Evolutionary conservation across 2,113 vertebrate species (phyloP).

Genomic region (Panurus biarmicus): DNA sequence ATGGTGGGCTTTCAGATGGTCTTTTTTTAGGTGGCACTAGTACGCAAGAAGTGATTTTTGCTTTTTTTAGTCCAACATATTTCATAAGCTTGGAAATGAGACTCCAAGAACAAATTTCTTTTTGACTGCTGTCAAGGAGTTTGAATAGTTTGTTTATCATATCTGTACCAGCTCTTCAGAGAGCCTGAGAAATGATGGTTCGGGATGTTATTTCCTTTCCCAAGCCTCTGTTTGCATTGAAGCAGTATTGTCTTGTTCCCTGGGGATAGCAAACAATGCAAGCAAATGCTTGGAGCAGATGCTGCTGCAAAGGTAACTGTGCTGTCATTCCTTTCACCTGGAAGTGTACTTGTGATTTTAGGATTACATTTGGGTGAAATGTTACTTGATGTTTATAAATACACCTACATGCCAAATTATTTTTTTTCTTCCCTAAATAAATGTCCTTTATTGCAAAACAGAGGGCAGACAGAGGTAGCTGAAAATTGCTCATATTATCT

Average conservation of each 20-base stretch:
- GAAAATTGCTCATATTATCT: neutral
- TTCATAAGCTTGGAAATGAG: neutral
- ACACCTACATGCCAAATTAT: neutral
- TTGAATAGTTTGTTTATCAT: neutral
- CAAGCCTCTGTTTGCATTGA: neutral
- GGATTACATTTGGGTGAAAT: neutral
- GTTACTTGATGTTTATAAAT: neutral
- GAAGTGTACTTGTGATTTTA: neutral
- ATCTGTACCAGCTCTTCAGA: neutral
- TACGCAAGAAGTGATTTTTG: neutral
- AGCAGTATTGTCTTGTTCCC: neutral
- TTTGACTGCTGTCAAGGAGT: neutral
- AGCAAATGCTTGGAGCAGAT: neutral
- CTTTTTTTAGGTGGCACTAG: neutral
- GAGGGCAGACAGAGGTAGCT: neutral
- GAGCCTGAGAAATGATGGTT: neutral
- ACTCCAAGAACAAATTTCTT: neutral
- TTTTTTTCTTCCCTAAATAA: neutral
- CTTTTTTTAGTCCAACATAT: neutral
- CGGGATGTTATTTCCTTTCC: neutral
- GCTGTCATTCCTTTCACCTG: neutral
- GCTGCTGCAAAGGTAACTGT: neutral
- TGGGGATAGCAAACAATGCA: neutral
- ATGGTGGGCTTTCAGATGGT: neutral
- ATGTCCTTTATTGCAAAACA: neutral